These are phyloP conservation scores for Fissipunctia ypsillon DNA, from an alignment of 2,888 invertebrate species.

Conservation along the genomic window DNA sequence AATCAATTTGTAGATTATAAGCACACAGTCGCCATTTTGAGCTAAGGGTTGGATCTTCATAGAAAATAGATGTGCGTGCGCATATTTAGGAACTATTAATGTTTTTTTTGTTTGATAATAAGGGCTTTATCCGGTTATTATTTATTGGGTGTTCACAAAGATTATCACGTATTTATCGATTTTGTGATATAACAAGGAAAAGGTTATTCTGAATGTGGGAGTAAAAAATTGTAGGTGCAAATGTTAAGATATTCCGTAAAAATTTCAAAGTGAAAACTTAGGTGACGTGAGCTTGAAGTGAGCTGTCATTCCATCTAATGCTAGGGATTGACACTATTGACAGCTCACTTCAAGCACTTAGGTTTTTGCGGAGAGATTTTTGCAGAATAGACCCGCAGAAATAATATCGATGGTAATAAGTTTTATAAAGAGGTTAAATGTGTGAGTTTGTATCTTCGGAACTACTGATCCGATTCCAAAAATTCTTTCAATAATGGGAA, in stretches of 20 bases:
- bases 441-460: too few species aligned
- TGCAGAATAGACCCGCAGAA: too few species aligned
- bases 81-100: slow-evolving; percentile 52
- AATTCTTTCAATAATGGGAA: too few species aligned
- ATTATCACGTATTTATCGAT: slow-evolving; percentile 53
- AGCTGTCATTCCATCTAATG: neutral
- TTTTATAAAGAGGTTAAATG: too few species aligned
- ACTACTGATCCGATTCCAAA: too few species aligned
- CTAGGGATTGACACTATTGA: neutral
- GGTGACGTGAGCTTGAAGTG: neutral
- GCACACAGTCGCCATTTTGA: slow-evolving; percentile 53
- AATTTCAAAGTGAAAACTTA: neutral
- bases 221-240: neutral
- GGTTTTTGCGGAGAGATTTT: neutral
- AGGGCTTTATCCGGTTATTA: slow-evolving; percentile 28
- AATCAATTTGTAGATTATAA: slow-evolving; percentile 69
- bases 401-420: too few species aligned
- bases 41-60: slow-evolving; percentile 57
- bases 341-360: neutral
- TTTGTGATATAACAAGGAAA: neutral
- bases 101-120: slow-evolving; percentile 30
- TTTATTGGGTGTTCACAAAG: slow-evolving; percentile 68
- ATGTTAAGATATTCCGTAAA: neutral
- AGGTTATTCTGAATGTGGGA: neutral
- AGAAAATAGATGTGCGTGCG: slow-evolving; percentile 54